A percentile compares a stretch with the other conserved stretches of the same genome.
Conservation (phyloP, 2,888 invertebrate genomes). For the Patella pellucida region DNA sequence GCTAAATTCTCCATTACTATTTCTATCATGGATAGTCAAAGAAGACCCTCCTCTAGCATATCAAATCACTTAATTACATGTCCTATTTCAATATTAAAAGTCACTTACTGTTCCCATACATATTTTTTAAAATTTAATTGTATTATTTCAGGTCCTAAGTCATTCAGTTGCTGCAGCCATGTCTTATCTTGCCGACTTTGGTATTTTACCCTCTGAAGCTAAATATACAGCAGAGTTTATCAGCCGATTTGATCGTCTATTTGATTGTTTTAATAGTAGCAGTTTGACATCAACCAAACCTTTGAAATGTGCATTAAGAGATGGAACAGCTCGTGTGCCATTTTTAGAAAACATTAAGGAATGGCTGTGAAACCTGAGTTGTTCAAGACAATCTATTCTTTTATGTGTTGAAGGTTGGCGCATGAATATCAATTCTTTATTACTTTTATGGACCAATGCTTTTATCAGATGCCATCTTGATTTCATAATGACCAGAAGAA, state of each 20-base stretch:
- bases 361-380: not conserved
- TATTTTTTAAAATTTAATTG: not conserved
- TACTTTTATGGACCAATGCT: not conserved
- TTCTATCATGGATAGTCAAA: no score
- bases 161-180: not conserved
- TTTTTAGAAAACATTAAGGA: not conserved
- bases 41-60: no score
- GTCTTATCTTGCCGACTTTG: not conserved
- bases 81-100: not conserved
- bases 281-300: not conserved
- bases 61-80: not conserved
- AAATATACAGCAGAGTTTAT: not conserved
- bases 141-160: not conserved
- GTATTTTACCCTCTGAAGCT: not conserved
- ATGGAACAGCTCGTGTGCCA: not conserved
- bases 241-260: not conserved
- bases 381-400: not conserved
- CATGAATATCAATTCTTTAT: not conserved
- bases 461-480: not conserved
- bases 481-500: not conserved
- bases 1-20: no score
- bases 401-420: not conserved
- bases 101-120: not conserved
- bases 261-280: not conserved
- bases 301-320: not conserved